Evolutionary conservation across 2,113 vertebrate species (phyloP), one percentile per base, ranked within the genome.

Genomic region (Prietella phreatophila): DNA sequence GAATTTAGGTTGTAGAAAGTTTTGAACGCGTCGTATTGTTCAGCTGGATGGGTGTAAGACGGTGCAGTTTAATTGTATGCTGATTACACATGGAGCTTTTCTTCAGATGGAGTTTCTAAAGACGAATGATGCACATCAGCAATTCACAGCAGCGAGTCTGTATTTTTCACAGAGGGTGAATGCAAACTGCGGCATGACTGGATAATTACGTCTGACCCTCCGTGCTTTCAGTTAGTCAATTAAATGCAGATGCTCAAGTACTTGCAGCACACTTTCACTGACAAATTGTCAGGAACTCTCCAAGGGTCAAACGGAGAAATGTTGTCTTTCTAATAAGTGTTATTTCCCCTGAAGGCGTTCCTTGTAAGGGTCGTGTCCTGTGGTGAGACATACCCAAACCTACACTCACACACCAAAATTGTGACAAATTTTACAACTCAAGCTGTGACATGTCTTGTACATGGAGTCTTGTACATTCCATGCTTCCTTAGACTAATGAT

Each of bases 1-100:
- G 86, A 83, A 84, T 93, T 93, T 90, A 71, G 85, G 17, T 78
- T 42, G 71, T 69, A 61, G 50, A 86, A 80, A 85, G 87, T 87
- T 89, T 88, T 53, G 82, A 90, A 93, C 90, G 91, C 90, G 53
- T 86, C 47, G 0, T 80, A 67, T 67, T 58, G 58, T 36, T 87
- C 27, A 47, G 1, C 42, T 67, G 19, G 39, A 71, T 69, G 30
- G 71, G 36, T 30, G 33, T 19, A 13, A 69, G 55, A n/a, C 30
- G 1, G 55, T 4, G 73, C 15, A 1, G 6, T n/a, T 3, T 79
- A 88, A 80, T 84, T 17, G 60, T 58, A 80, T 67, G 60, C 60
- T 69, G 61, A 33, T 61, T 58, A 67, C n/a, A 36, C 33, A 53
- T n/a, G 69, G n/a, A 78, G 3, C 25, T 53, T 60, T 56, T 47